phyloP scores from a whole-genome alignment of 2,113 vertebrate species.

The Calidris pugnax region DNA sequence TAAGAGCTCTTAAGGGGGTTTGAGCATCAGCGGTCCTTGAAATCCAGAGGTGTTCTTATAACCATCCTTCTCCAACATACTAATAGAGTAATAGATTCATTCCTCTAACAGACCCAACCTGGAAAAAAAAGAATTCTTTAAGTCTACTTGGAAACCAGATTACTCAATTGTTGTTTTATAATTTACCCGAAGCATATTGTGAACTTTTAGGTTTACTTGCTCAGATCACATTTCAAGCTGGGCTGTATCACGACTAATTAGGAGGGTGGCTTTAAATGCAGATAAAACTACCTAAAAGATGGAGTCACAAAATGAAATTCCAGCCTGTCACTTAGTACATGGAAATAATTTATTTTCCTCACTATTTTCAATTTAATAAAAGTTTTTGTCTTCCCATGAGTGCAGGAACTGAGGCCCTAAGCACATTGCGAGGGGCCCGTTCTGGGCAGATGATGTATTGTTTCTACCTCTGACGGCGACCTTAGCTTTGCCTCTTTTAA shows the following conservation, averaged over 20 bases:
- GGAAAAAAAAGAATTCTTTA: not conserved
- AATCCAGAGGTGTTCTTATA: not conserved
- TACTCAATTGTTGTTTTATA: not conserved
- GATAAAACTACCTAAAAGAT: conserved; percentile 10
- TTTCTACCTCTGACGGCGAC: conserved; percentile 57
- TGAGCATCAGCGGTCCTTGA: not conserved
- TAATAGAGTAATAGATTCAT: not conserved
- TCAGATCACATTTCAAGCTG: not conserved
- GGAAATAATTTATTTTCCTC: conserved; percentile 44
- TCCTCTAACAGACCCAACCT: not conserved
- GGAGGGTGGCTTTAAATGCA: not conserved
- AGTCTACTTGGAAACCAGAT: not conserved
- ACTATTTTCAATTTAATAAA: not conserved
- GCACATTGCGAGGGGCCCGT: not conserved
- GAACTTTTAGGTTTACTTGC: not conserved
- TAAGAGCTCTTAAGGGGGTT: not conserved
- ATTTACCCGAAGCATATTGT: not conserved
- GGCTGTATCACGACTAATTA: not conserved
- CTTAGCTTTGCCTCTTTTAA: conserved; percentile 51
- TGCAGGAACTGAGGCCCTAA: conserved; percentile 19
- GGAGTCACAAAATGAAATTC: conserved; percentile 8
- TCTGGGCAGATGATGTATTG: conserved; percentile 60
- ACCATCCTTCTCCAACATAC: not conserved
- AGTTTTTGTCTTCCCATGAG: conserved; percentile 7
- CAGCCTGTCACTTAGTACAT: not conserved